Percentiles rank a stretch among this genome's conserved stretches.
Conservation (phyloP, 2,797 vertebrate genomes). For the Triplophysa yarkandensis region DNA sequence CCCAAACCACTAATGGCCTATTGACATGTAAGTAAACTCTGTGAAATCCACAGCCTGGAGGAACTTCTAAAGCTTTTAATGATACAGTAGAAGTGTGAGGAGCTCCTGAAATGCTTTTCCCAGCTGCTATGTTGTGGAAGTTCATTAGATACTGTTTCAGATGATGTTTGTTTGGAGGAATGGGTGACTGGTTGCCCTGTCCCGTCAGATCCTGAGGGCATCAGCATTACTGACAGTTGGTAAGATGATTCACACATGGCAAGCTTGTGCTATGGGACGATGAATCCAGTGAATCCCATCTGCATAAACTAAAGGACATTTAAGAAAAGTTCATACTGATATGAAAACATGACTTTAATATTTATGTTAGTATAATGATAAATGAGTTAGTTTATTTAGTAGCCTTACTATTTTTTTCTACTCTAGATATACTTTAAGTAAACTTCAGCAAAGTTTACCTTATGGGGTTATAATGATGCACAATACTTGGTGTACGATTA, state of each 20-base stretch:
- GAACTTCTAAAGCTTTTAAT: constrained; percentile 46
- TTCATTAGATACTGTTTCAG: constrained; percentile 30
- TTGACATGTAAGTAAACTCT: constrained; percentile 46
- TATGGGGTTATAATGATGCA: no score
- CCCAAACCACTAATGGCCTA: constrained; percentile 29
- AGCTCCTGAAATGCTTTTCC: constrained; percentile 25
- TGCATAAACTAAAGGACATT: background rate
- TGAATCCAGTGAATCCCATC: background rate
- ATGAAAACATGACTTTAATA: no score
- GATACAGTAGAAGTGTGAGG: constrained; percentile 35
- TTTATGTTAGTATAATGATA: no score
- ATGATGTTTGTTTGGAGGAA: constrained; percentile 24
- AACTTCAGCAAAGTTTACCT: background rate
- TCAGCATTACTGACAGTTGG: constrained; percentile 34
- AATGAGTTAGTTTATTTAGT: background rate
- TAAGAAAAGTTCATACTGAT: no score
- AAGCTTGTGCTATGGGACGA: constrained; percentile 10
- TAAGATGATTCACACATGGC: constrained; percentile 26
- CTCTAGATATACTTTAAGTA: no score
- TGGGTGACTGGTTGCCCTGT: constrained; percentile 3
- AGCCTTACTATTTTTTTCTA: background rate
- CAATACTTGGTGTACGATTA: no score
- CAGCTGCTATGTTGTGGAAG: constrained; percentile 38
- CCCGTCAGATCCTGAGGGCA: background rate
- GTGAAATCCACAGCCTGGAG: constrained; percentile 48